Base-by-base conservation (phyloP, 2,113 vertebrate genomes). In the Phylloscopus whistleri region DNA sequence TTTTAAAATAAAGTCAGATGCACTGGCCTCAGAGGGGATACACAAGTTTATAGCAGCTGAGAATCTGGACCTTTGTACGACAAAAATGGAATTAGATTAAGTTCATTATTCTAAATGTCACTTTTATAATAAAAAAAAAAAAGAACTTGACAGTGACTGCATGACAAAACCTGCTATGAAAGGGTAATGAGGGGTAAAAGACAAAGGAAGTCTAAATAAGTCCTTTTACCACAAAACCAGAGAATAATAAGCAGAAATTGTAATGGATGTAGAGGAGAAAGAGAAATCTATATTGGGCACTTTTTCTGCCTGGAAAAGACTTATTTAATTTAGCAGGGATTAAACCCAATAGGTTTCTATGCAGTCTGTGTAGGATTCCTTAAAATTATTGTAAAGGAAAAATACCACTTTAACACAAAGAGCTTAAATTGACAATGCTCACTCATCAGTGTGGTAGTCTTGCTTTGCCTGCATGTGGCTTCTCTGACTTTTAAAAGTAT, bases 71-170 rank as follows among this genome's bases (percentile, higher is more conserved):
- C n/a, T 90, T 94, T 83, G 31, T 62, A 62, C 62, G 69, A 73
- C 53, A 79, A 92, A 90, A 96, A 76, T 44, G 9, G 75, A 94
- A 90, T 56, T 88, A 76, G 78, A 73, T 90, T 63, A 95, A 89
- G 24, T 94, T 91, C 58, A 83, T 86, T 93, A 80, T 85, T 90
- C 74, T 82, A 96, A 95, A 95, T 93, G 80, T 93, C 88, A 94
- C 46, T 92, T 93, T 80, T 79, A 69, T 51, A 91, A 75, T 77
- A 64, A 94, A 89, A 87, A 82, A 89, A 87, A 82, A 48, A 49
- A 48, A 48, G 46, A 87, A 49, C 58, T 56, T 46, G 23, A 92
- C 62, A 85, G 33, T 85, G 58, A 72, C 82, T 88, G 62, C 59
- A 81, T 91, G 87, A 90, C 46, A 96, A 94, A 96, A 81, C n/a